These are phyloP conservation scores for Junco hyemalis DNA, from an alignment of 2,113 vertebrate species.

Conservation along the genomic window DNA sequence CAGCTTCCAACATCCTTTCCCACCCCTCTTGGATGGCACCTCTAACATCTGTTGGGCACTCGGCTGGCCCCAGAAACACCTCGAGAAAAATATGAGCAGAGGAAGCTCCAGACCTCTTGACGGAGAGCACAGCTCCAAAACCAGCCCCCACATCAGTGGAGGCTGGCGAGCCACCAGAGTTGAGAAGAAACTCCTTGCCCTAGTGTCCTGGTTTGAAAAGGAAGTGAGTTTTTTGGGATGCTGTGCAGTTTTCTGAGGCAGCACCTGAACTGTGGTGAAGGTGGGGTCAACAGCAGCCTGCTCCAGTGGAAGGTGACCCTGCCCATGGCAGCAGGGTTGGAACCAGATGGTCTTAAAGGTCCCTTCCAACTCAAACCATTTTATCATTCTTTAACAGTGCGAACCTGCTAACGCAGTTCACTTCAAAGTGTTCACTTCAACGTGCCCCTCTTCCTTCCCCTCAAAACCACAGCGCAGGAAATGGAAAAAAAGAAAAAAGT, in stretches of 20 bases:
- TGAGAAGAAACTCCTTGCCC: background rate
- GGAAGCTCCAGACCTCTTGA: background rate
- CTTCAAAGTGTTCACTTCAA: background rate
- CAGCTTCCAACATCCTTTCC: background rate
- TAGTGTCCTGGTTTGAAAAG: too few relatives aligned
- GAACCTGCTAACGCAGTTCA: background rate
- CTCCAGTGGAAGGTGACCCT: background rate
- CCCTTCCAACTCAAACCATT: background rate
- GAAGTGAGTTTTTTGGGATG: too few relatives aligned
- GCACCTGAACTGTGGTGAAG: background rate
- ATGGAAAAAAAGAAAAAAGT: background rate
- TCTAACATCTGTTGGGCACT: background rate
- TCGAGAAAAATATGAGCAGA: background rate
- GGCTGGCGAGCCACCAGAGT: rapidly evolving
- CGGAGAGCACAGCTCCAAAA: background rate
- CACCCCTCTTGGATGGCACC: background rate
- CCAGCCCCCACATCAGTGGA: rapidly evolving
- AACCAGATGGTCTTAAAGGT: background rate
- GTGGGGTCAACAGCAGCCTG: background rate
- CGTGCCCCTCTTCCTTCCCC: background rate
- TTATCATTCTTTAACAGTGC: too few relatives aligned
- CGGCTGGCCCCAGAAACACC: rapidly evolving
- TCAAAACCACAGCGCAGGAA: background rate
- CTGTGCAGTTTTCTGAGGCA: background rate
- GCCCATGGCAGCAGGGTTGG: background rate